Evolutionary conservation across 2,113 vertebrate species (phyloP).

Genomic region (Triplophysa dalaica): DNA sequence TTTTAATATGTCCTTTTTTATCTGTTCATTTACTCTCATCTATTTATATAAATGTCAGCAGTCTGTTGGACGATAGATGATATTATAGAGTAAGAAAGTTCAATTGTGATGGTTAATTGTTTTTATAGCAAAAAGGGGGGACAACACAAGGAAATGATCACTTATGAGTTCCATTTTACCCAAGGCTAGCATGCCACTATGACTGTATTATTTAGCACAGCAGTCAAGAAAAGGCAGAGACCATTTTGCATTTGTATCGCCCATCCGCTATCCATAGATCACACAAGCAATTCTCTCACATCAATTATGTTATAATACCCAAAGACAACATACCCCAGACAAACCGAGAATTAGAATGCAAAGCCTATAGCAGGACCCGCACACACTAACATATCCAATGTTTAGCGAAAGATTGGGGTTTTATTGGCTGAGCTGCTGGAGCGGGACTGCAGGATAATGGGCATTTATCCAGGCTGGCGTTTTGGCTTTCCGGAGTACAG

Average conservation of each 20-base stretch:
- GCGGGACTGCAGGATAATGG: slow-evolving; percentile 42
- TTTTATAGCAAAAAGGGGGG: slow-evolving; percentile 28
- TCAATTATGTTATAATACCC: slow-evolving; percentile 5
- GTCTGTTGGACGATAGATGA: slow-evolving; percentile 16
- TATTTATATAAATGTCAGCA: slow-evolving; percentile 32
- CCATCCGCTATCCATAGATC: slow-evolving; percentile 31
- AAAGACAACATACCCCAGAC: slow-evolving; percentile 12
- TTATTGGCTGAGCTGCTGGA: slow-evolving; percentile 43
- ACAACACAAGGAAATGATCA: slow-evolving; percentile 25
- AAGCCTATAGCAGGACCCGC: slow-evolving; percentile 17
- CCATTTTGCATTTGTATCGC: slow-evolving; percentile 24
- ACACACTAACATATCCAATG: slow-evolving; percentile 16
- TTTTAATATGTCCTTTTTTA: neutral
- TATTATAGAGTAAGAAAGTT: slow-evolving; percentile 29
- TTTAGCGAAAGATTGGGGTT: slow-evolving; percentile 42
- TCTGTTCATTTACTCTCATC: slow-evolving; percentile 11
- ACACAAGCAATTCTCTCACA: slow-evolving; percentile 20
- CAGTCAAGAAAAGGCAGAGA: slow-evolving; percentile 18
- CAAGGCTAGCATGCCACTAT: slow-evolving; percentile 31
- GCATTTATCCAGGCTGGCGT: slow-evolving; percentile 39
- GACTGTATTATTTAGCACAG: slow-evolving; percentile 26
- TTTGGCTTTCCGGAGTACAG: neutral
- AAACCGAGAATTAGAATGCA: slow-evolving; percentile 23
- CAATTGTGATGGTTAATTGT: slow-evolving; percentile 36
- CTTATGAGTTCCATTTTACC: slow-evolving; percentile 33